phyloP scores from a whole-genome alignment of 2,113 vertebrate genomes.

The Mormyrus lacerda region DNA sequence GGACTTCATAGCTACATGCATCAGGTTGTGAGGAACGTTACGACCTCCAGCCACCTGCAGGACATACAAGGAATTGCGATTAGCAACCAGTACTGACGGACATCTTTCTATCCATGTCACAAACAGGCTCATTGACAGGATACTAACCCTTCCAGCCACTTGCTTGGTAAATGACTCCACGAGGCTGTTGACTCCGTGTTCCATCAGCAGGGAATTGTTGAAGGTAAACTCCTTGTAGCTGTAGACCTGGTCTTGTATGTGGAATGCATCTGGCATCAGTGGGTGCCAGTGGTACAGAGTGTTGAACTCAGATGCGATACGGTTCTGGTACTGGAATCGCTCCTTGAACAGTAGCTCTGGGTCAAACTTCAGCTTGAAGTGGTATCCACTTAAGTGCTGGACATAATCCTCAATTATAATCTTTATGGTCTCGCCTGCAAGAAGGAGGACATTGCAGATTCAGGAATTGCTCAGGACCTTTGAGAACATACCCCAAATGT shows the following conservation, averaged over 20 bases:
- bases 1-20: slow-evolving; percentile 77
- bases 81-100: background rate
- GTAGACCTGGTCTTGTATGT: slow-evolving; percentile 74
- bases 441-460: background rate
- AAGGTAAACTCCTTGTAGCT: slow-evolving; percentile 84
- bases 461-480: background rate
- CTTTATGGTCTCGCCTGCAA: slow-evolving; percentile 90
- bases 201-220: slow-evolving; percentile 81
- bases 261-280: slow-evolving; percentile 82
- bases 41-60: slow-evolving; percentile 83
- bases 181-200: slow-evolving; percentile 77
- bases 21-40: slow-evolving; percentile 70
- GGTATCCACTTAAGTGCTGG: slow-evolving; percentile 89
- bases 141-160: slow-evolving; percentile 81
- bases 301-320: slow-evolving; percentile 91
- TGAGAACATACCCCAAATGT: background rate
- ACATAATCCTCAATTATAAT: slow-evolving; percentile 98
- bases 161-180: slow-evolving; percentile 87
- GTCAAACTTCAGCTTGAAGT: slow-evolving; percentile 96
- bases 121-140: background rate
- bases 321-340: slow-evolving; percentile 92
- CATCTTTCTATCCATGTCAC: background rate
- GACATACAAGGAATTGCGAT: slow-evolving; percentile 4
- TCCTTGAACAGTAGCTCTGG: slow-evolving; percentile 87
- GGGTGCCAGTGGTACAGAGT: slow-evolving; percentile 98